Evolutionary conservation across 2,888 invertebrate species (phyloP).

Genomic region (Oscheius sp.): DNA sequence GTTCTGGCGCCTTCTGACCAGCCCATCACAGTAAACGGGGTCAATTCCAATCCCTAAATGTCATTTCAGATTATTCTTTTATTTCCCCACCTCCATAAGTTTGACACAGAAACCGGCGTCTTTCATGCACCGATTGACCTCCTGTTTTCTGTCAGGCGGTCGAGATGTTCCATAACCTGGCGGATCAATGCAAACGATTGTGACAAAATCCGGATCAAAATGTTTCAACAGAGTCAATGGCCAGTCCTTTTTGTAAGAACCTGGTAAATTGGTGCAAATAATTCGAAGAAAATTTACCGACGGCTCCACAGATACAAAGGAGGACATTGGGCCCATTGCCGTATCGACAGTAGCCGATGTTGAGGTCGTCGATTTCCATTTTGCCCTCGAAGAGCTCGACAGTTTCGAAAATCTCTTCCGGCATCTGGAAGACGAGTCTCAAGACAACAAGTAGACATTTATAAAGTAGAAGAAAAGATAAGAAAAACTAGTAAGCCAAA

Average conservation of each 20-base stretch:
- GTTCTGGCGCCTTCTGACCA: conserved; percentile 69
- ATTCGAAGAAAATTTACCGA: conserved; percentile 41
- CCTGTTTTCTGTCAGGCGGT: conserved; percentile 70
- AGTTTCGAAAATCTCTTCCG: conserved; percentile 21
- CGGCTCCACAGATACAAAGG: conserved; percentile 60
- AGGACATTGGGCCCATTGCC: conserved; percentile 57
- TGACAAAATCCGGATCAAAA: conserved; percentile 66
- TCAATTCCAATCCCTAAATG: conserved; percentile 47
- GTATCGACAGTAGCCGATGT: conserved; percentile 59
- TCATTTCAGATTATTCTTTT: neutral
- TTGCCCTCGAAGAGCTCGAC: conserved; percentile 39
- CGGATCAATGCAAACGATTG: conserved; percentile 71
- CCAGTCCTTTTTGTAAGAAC: conserved; percentile 70
- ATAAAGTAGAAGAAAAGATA: neutral
- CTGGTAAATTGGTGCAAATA: conserved; percentile 26
- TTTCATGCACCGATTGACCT: conserved; percentile 68
- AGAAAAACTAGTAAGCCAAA: neutral
- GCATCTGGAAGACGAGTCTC: conserved; percentile 16
- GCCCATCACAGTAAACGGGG: conserved; percentile 61
- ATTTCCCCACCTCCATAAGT: conserved; percentile 63
- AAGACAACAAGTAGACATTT: neutral
- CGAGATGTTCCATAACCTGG: conserved; percentile 66
- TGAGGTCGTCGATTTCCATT: conserved; percentile 46
- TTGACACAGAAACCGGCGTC: conserved; percentile 67
- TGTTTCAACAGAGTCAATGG: conserved; percentile 64